Evolutionary conservation across 2,113 vertebrate species (phyloP).

Genomic region (Theristicus caerulescens): DNA sequence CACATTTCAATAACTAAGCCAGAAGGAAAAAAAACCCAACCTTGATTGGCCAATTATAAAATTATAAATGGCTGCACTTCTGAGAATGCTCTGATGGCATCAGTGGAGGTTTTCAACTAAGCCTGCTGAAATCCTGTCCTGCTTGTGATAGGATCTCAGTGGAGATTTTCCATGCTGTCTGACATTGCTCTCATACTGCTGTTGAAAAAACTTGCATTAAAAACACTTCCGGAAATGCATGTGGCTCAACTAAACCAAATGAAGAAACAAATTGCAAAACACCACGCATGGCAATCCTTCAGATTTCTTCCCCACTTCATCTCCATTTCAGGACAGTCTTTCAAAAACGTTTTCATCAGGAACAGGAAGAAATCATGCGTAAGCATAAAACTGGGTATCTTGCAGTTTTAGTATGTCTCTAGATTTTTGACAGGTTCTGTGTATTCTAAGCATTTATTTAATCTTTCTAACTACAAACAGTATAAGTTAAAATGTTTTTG

Average conservation of each 20-base stretch:
- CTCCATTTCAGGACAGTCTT: neutral
- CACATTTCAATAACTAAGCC: constrained; percentile 17
- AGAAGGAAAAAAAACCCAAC: neutral
- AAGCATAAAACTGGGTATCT: neutral
- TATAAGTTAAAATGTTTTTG: neutral
- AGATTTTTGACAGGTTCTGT: neutral
- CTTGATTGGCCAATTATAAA: constrained; percentile 32
- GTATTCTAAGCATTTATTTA: neutral
- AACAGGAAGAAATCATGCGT: neutral
- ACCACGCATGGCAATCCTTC: neutral
- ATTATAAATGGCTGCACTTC: neutral
- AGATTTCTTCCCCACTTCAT: neutral
- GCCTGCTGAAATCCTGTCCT: neutral
- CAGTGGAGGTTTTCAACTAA: neutral
- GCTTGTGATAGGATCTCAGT: neutral
- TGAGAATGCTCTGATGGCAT: neutral
- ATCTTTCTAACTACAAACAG: neutral
- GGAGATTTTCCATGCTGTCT: neutral
- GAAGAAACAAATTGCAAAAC: neutral
- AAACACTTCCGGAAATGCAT: neutral
- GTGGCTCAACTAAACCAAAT: neutral
- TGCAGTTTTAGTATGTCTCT: neutral
- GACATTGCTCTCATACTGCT: neutral
- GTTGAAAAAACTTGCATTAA: neutral
- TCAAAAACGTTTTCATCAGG: neutral